Percentiles rank a stretch among this genome's conserved stretches.
These are phyloP conservation scores for Rhamphomyia laevipes DNA, from an alignment of 2,888 invertebrate genomes.

Conservation along the genomic window DNA sequence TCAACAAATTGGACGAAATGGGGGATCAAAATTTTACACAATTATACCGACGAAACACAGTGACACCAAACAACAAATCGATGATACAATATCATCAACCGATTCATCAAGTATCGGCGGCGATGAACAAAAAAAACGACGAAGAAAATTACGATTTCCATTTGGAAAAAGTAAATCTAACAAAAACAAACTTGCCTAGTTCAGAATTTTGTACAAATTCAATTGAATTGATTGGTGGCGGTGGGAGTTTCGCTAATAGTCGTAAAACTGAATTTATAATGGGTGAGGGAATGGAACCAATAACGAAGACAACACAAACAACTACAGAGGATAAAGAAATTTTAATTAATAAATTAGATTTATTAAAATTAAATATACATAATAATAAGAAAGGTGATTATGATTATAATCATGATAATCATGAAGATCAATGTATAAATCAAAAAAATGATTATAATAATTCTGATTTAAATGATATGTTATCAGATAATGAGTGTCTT, in stretches of 20 bases:
- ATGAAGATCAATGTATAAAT: too few species aligned
- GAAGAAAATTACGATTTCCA: constrained; percentile 23
- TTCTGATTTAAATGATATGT: too few species aligned
- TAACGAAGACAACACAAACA: background rate
- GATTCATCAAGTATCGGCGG: constrained; percentile 18
- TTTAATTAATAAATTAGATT: too few species aligned
- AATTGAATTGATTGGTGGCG: background rate
- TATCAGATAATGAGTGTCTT: too few species aligned
- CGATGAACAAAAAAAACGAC: constrained; percentile 21
- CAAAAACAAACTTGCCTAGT: constrained; percentile 21
- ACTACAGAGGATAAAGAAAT: background rate
- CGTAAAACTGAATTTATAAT: background rate
- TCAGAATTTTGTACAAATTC: background rate
- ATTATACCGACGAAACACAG: constrained; percentile 14
- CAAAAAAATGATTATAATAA: too few species aligned
- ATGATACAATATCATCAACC: constrained; percentile 18
- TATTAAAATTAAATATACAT: too few species aligned
- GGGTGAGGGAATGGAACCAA: background rate
- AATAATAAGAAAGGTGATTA: too few species aligned
- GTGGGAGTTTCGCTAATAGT: background rate
- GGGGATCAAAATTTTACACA: constrained; percentile 8
- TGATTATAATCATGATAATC: too few species aligned
- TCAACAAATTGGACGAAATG: background rate
- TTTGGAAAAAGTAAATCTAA: constrained; percentile 22
- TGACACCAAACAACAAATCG: constrained; percentile 15